Evolutionary conservation across 1,140 invertebrate genomes (phyloP).

Genomic region (Macrotrachela quadricornifera): DNA sequence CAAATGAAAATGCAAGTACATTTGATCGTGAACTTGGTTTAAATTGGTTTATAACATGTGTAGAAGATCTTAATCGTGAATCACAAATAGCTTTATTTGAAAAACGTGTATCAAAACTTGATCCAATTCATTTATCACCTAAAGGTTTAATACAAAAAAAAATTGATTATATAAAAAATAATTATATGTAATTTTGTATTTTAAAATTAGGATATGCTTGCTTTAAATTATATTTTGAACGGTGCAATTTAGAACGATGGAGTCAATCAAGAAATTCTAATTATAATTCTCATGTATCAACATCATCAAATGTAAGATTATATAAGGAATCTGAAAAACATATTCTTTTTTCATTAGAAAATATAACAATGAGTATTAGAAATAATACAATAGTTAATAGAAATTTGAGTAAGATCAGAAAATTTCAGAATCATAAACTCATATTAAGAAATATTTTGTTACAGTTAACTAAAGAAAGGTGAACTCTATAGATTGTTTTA

Average conservation of each 20-base stretch:
- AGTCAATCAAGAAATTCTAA: too few species aligned
- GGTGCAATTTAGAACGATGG: constrained; percentile 21
- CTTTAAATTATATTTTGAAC: constrained; percentile 35
- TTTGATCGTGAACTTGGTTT: constrained; percentile 31
- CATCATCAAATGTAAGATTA: too few species aligned
- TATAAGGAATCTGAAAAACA: too few species aligned
- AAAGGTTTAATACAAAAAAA: constrained; percentile 16
- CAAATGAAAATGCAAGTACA: not conserved
- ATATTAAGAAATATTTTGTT: too few species aligned
- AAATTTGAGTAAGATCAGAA: too few species aligned
- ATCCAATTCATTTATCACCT: constrained; percentile 27
- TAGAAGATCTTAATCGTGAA: constrained; percentile 33
- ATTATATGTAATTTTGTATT: not conserved
- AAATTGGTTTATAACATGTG: constrained; percentile 34
- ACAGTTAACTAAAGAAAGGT: too few species aligned
- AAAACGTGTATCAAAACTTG: constrained; percentile 32
- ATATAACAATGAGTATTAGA: too few species aligned
- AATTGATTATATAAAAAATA: not conserved
- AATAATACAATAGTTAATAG: too few species aligned
- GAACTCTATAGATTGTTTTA: too few species aligned
- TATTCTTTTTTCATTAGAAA: too few species aligned
- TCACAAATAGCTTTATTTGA: constrained; percentile 34
- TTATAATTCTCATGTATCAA: too few species aligned
- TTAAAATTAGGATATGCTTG: constrained; percentile 28
- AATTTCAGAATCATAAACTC: too few species aligned